Conservation (phyloP, 1,140 invertebrate species). For the Olivierus martensii region DNA sequence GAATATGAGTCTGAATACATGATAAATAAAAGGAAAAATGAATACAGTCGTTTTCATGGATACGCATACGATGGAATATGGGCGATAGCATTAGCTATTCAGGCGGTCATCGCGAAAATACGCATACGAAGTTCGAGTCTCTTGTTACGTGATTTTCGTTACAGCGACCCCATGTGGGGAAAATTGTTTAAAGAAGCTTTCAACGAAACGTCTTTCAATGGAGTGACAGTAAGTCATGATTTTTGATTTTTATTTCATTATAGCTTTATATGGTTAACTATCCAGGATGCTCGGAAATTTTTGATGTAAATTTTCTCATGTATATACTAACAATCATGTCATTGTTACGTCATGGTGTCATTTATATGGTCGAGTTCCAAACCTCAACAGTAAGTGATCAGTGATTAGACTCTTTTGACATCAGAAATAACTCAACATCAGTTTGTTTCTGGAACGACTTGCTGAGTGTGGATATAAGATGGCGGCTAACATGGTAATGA, state of each 20-base stretch:
- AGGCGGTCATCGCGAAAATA: slow-evolving; percentile 60
- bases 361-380: no score
- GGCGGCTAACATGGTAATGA: no score
- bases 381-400: no score
- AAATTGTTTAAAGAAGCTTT: slow-evolving; percentile 68
- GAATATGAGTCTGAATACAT: slow-evolving; percentile 77
- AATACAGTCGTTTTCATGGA: slow-evolving; percentile 87
- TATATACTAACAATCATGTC: no score
- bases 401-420: no score
- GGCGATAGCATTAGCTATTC: slow-evolving; percentile 82
- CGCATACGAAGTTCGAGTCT: slow-evolving; percentile 7
- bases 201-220: slow-evolving; percentile 78
- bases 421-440: no score
- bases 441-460: no score
- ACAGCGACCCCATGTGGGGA: slow-evolving; percentile 71
- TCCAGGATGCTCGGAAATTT: no score
- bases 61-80: slow-evolving; percentile 95
- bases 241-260: not conserved
- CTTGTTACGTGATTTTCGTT: slow-evolving; percentile 53
- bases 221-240: slow-evolving; percentile 61
- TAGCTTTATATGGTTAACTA: no score
- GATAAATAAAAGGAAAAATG: slow-evolving; percentile 49
- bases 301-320: no score
- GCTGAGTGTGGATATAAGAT: no score
- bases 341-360: no score